Conservation (phyloP, 2,113 vertebrate genomes). For the Cynoglossus semilaevis region DNA sequence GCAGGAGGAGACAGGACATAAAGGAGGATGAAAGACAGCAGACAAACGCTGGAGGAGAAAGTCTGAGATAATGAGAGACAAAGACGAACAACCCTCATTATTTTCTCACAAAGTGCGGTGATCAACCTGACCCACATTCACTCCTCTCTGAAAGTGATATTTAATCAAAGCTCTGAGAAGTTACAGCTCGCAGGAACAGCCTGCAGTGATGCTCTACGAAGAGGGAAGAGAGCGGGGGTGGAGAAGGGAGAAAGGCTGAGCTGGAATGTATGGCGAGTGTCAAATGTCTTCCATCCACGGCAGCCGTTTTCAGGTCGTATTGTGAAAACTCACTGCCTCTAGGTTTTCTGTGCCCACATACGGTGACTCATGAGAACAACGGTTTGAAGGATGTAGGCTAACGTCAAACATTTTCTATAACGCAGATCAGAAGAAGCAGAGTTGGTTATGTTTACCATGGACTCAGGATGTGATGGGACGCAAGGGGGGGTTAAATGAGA, state of each 20-base stretch:
- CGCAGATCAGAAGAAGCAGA: too few relatives aligned
- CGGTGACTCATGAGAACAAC: too few relatives aligned
- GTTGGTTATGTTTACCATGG: too few relatives aligned
- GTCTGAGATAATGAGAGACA: not conserved
- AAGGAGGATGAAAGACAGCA: not conserved
- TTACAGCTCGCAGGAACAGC: not conserved
- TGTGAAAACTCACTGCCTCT: not conserved
- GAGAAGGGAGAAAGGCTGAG: not conserved
- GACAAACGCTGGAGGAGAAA: not conserved
- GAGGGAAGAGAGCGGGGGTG: not conserved
- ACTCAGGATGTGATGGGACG: too few relatives aligned
- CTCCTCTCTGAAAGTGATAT: not conserved
- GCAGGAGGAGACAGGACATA: not conserved
- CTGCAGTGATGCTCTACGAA: not conserved
- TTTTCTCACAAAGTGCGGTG: not conserved
- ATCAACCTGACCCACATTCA: constrained; percentile 25
- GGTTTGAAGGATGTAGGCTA: too few relatives aligned
- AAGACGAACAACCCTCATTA: constrained; percentile 2
- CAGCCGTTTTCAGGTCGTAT: not conserved
- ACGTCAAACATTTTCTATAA: too few relatives aligned
- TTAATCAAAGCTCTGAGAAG: not conserved
- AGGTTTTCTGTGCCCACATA: too few relatives aligned
- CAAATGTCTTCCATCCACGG: not conserved
- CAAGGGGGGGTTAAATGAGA: too few relatives aligned
- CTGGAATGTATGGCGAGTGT: not conserved